Evolutionary conservation across 2,888 invertebrate species (phyloP).

Genomic region (Sinelater perroti): DNA sequence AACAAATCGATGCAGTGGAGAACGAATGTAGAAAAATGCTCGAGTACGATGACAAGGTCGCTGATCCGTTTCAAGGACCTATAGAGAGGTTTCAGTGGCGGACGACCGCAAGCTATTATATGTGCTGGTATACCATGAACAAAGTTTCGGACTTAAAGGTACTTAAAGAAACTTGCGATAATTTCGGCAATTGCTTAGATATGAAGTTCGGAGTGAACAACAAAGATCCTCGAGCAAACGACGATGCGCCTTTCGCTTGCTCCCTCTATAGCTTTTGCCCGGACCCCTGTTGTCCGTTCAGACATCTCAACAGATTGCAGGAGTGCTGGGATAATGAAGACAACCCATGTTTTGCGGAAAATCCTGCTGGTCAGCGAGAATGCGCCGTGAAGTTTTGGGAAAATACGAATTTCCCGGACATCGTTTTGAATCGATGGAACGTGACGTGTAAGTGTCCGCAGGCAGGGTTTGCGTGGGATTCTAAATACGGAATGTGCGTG

Average conservation of each 20-base stretch:
- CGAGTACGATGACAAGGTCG: slow-evolving; percentile 59
- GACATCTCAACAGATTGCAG: slow-evolving; percentile 57
- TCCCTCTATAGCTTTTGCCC: slow-evolving; percentile 74
- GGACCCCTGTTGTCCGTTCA: slow-evolving; percentile 69
- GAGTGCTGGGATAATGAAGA: slow-evolving; percentile 60
- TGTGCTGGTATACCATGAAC: slow-evolving; percentile 74
- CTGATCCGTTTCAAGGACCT: slow-evolving; percentile 66
- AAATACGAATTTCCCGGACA: slow-evolving; percentile 58
- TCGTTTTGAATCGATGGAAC: slow-evolving; percentile 69
- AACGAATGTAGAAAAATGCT: slow-evolving; percentile 62
- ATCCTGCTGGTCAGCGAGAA: slow-evolving; percentile 50
- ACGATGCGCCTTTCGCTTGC: slow-evolving; percentile 65
- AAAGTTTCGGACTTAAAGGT: slow-evolving; percentile 62
- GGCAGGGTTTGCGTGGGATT: slow-evolving; percentile 66
- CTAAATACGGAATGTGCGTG: slow-evolving; percentile 69
- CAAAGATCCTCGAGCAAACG: slow-evolving; percentile 67
- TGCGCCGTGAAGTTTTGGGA: slow-evolving; percentile 54
- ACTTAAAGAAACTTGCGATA: slow-evolving; percentile 69
- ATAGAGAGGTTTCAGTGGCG: slow-evolving; percentile 71
- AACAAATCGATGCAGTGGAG: slow-evolving; percentile 60
- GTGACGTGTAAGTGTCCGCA: slow-evolving; percentile 66
- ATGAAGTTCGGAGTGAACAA: slow-evolving; percentile 59
- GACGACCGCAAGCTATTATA: slow-evolving; percentile 70
- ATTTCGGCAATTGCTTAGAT: slow-evolving; percentile 68
- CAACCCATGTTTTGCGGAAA: slow-evolving; percentile 65